Evolutionary conservation across 2,113 vertebrate genomes (phyloP).

Genomic region (Ia io): DNA sequence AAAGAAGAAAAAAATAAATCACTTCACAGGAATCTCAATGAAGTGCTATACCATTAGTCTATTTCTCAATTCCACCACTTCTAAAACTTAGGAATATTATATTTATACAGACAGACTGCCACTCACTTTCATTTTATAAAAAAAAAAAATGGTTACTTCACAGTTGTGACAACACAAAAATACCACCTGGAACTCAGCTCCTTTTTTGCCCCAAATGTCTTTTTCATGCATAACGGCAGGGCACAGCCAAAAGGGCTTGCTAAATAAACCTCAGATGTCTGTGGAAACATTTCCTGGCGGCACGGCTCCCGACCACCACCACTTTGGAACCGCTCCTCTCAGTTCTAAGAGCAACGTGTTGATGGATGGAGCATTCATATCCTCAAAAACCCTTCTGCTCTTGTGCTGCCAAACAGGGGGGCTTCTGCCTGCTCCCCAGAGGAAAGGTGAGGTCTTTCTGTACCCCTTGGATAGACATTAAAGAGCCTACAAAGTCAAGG

Average conservation of each 20-base stretch:
- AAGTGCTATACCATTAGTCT: conserved; percentile 11
- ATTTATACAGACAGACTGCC: conserved; percentile 34
- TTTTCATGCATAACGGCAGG: conserved; percentile 37
- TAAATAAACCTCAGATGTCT: conserved; percentile 2
- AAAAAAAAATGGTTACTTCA: conserved; percentile 51
- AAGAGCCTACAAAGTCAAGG: neutral
- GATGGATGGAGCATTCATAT: neutral
- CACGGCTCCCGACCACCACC: neutral
- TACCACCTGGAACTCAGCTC: conserved; percentile 40
- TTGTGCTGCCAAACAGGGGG: neutral
- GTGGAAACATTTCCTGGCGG: conserved; percentile 19
- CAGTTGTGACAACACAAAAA: conserved; percentile 31
- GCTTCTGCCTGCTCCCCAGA: neutral
- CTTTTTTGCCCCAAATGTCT: conserved; percentile 42
- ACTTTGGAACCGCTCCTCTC: neutral
- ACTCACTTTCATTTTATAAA: conserved; percentile 43
- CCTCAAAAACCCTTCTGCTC: neutral
- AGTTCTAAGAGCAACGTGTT: neutral
- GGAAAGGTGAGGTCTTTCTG: neutral
- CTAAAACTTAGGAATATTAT: conserved; percentile 20
- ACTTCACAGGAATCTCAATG: neutral
- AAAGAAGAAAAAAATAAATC: conserved; percentile 51
- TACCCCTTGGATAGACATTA: neutral
- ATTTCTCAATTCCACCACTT: neutral
- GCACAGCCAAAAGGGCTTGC: neutral